Base-by-base conservation (phyloP, 1,140 invertebrate species). In the Drosophila watanabei region DNA sequence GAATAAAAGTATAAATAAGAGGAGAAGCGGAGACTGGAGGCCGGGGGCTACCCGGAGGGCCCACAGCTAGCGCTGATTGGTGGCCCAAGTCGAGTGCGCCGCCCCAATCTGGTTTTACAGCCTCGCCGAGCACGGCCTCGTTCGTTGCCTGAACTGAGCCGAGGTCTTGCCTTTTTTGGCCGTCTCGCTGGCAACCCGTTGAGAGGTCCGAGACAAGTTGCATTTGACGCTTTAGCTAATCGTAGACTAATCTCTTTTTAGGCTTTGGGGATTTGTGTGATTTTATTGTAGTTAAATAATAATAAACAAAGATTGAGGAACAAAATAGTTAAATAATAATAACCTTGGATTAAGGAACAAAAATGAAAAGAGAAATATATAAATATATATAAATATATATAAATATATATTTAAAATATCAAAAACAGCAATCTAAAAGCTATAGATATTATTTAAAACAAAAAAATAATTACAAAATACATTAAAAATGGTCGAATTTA, bases 91-190 rank as follows among this genome's bases (percentile, higher is more conserved):
- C 64, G 48, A 79, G 81, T 71, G 86, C 82, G 70, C 86, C 86
- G 86, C 86, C 86, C 86, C 77, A 90, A 90, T 90, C 86, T 90
- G 86, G 86, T 90, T 90, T 85, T 72, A 54, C 73, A 79, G 68
- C 75, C 80, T 78, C 68, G 54, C 2, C 20, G 33, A 71, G 43
- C 64, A 30, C 39, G 20, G 68, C 82, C 39, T 69, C 75, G 64
- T 65, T 75, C 75, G 64, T 71, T 82, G 69, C 64, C 33, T 56
- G 56, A 71, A 43, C 35, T 24, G 37, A 43, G 43, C 43, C n/a
- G 49, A 24, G 24, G 16, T 56, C n/a, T 63, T 18, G 43, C 14
- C 35, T 57, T 35, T 28, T 49, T 52, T 43, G 39, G n/a, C n/a
- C 14, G n/a, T 48, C 28, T 4, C 20, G 10, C 37, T 57, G 54